A percentile compares a stretch with the other conserved stretches of the same genome.
Evolutionary conservation across 2,113 vertebrate genomes (phyloP).

Genomic region (Acinonyx jubatus): DNA sequence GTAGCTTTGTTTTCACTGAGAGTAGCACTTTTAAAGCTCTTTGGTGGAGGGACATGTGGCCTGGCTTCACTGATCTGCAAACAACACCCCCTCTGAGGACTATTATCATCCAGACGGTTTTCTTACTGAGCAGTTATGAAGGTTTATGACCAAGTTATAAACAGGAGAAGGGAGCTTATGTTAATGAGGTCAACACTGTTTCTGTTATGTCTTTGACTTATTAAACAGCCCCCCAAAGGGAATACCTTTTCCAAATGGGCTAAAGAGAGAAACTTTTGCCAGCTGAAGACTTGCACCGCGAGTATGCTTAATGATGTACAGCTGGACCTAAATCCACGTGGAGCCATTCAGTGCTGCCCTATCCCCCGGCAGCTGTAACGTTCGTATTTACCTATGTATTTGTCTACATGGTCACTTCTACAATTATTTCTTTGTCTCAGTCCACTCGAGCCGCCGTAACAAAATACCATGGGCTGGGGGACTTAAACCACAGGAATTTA

Average conservation of each 20-base stretch:
- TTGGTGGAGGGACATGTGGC: constrained; percentile 68
- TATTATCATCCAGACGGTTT: constrained; percentile 74
- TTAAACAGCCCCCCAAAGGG: constrained; percentile 58
- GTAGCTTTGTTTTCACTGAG: constrained; percentile 72
- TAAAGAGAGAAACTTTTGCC: constrained; percentile 63
- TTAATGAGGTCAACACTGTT: constrained; percentile 80
- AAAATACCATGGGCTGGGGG: not conserved
- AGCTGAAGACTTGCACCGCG: constrained; percentile 42
- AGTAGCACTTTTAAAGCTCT: constrained; percentile 71
- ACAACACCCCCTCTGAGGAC: constrained; percentile 65
- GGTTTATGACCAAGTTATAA: constrained; percentile 82
- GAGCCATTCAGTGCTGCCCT: not conserved
- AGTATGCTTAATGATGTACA: not conserved
- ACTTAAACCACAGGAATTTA: not conserved
- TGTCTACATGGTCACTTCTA: not conserved
- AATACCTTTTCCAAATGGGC: constrained; percentile 74
- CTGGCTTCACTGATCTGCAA: constrained; percentile 70
- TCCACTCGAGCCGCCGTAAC: not conserved
- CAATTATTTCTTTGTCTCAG: not conserved
- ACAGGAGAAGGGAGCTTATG: constrained; percentile 76
- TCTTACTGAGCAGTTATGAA: constrained; percentile 78
- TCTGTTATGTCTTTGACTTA: constrained; percentile 76
- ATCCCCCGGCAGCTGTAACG: not conserved
- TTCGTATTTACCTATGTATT: not conserved
- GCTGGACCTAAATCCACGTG: not conserved